Percentiles rank a stretch among this genome's conserved stretches.
These are phyloP conservation scores for Stercorarius parasiticus DNA, from an alignment of 2,113 vertebrate genomes.

Conservation along the genomic window DNA sequence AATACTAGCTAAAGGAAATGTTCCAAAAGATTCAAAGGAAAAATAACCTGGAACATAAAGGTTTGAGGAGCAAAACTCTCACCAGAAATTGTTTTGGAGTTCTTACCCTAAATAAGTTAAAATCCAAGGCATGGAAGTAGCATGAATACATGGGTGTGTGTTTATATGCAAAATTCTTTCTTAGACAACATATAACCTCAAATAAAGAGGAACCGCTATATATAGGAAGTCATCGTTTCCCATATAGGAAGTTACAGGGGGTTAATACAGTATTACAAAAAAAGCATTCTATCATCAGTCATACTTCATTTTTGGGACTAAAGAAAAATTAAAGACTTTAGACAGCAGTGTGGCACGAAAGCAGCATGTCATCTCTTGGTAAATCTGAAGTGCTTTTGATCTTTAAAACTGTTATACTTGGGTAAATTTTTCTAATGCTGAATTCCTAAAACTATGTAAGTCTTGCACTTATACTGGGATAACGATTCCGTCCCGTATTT, in stretches of 20 bases:
- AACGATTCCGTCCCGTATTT: neutral
- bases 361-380: neutral
- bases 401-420: neutral
- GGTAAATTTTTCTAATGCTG: neutral
- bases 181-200: neutral
- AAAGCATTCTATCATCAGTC: neutral
- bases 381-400: neutral
- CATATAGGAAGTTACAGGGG: neutral
- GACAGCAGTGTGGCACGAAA: neutral
- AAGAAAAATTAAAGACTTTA: neutral
- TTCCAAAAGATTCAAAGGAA: neutral
- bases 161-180: neutral
- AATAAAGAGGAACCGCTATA: neutral
- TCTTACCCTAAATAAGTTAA: neutral
- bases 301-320: neutral
- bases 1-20: neutral
- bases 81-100: neutral
- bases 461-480: neutral
- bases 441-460: neutral
- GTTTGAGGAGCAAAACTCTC: neutral
- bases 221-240: neutral
- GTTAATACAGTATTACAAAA: neutral
- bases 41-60: neutral
- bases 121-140: neutral
- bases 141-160: rapidly evolving